Conservation (phyloP, 1,140 invertebrate species). For the Sarcophaga bullata region DNA sequence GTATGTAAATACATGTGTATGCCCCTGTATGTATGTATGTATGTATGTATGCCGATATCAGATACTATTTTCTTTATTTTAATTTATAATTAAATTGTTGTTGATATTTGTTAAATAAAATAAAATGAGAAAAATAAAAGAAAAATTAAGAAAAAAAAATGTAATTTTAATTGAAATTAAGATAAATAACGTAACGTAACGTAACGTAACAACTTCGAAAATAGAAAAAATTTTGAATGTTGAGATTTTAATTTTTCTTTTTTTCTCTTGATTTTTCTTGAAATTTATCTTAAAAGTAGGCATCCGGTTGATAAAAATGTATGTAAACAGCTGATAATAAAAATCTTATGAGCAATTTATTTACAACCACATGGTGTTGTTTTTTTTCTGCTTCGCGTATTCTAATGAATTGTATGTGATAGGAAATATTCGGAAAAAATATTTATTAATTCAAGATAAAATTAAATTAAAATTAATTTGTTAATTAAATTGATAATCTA, state of each 20-base stretch:
- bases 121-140: background rate
- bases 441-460: slow-evolving; percentile 10
- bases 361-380: background rate
- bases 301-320: slow-evolving; percentile 3
- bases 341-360: background rate
- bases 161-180: background rate
- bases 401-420: background rate
- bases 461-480: background rate
- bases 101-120: slow-evolving; percentile 7
- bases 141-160: background rate
- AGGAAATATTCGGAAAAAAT: background rate
- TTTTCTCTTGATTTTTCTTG: background rate
- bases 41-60: too few relatives aligned
- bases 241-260: too few relatives aligned
- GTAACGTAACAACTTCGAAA: too few relatives aligned
- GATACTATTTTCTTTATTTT: too few relatives aligned
- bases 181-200: background rate
- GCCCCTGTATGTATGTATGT: too few relatives aligned
- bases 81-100: background rate
- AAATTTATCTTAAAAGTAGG: background rate
- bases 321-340: background rate
- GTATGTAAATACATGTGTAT: too few relatives aligned
- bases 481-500: background rate
- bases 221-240: too few relatives aligned
- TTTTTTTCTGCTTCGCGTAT: background rate